Evolutionary conservation across 2,797 vertebrate species (phyloP), one percentile per base, ranked within the genome.

Genomic region (Eulemur coronatus): DNA sequence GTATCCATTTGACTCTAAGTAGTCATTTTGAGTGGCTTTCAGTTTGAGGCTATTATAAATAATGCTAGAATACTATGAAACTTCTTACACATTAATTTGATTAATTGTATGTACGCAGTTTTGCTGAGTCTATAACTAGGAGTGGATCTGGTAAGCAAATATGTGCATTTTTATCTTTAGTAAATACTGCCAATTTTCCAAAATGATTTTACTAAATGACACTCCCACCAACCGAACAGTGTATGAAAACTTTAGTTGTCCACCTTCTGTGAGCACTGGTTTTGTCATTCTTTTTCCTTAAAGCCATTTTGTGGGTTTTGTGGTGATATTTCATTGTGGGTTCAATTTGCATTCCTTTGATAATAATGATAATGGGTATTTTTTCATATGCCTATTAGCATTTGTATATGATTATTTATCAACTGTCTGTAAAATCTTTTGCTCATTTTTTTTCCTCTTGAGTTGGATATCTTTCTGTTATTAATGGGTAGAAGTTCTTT

Each of bases 191-290:
- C 73, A 69, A 86, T 22, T 82, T 82, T 89, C 35, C 20, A 13
- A 63, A 73, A 38, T 65, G 52, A 72, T 94, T 78, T 84, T 28
- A 79, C 1, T 18, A 55, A 84, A 22, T 67, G 41, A 46, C 5
- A 18, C 26, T 55, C 4, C 35, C 0, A 14, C 8, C 1, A 79
- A 20, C 1, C 14, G 0, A 75, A 15, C 1, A 5, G 5, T 22
- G 1, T 20, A 26, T 50, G 28, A n/a, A 30, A 38, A 7, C 18
- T 46, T 5, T 6, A 41, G 13, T 22, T 0, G 26, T 30, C n/a
- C 2, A 48, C 11, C 1, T 65, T 87, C 18, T 50, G 7, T 15
- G 20, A 89, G 33, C 0, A 13, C 12, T 76, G 2, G 0, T 3
- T 41, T 91, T 1, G 4, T 48, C n/a, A 43, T 2, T 20, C 18